phyloP scores from a whole-genome alignment of 2,797 vertebrate species.

The Sebastiscus tertius region DNA sequence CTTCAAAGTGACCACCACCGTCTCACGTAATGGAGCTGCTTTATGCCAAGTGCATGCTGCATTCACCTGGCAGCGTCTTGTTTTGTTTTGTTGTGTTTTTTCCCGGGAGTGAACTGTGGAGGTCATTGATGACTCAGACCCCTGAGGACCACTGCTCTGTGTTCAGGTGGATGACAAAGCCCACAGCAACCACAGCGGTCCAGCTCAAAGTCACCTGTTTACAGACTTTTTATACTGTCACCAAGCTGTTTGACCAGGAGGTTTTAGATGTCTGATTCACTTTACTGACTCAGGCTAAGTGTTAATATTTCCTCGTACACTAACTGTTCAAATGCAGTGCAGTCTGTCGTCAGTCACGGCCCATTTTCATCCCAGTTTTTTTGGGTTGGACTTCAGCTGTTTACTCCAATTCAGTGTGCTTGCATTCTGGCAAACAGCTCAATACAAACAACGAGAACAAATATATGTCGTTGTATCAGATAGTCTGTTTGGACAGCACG shows the following conservation, averaged over 20 bases:
- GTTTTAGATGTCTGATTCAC: constrained; percentile 4
- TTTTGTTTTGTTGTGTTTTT: background rate
- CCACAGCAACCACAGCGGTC: background rate
- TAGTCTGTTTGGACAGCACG: constrained; percentile 29
- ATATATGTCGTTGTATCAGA: constrained; percentile 22
- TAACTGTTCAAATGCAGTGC: background rate
- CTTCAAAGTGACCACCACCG: background rate
- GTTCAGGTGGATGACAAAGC: constrained; percentile 7
- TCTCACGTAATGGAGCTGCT: background rate
- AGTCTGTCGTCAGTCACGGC: background rate
- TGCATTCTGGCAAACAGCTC: constrained; percentile 31
- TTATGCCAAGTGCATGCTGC: background rate
- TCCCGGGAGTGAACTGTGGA: background rate
- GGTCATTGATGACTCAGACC: constrained; percentile 1
- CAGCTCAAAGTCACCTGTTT: constrained; percentile 11
- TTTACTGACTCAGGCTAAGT: background rate
- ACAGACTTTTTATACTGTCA: constrained; percentile 4
- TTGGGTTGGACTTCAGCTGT: constrained; percentile 26
- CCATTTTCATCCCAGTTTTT: constrained; percentile 20
- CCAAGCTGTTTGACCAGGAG: constrained; percentile 12
- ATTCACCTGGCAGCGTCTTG: background rate
- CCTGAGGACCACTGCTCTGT: constrained; percentile 6
- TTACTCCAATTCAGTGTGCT: constrained; percentile 31
- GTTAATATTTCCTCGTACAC: constrained; percentile 1
- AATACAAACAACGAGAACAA: constrained; percentile 32